Evolutionary conservation across 2,888 invertebrate genomes (phyloP).

Genomic region (Acrobasis repandana): DNA sequence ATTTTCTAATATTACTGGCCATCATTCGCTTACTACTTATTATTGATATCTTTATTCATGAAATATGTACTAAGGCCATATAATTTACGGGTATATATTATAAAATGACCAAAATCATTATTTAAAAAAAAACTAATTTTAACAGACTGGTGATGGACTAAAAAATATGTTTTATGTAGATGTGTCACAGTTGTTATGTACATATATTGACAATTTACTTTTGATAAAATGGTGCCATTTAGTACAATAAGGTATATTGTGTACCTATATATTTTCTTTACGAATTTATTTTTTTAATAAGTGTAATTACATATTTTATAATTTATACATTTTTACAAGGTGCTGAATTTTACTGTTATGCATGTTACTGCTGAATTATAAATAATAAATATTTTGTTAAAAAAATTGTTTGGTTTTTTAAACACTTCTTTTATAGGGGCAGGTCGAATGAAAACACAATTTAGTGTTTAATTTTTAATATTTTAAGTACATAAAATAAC

Average conservation of each 20-base stretch:
- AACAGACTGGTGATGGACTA: background rate
- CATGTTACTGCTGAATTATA: background rate
- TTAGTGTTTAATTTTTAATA: slow-evolving; percentile 79
- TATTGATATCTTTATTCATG: background rate
- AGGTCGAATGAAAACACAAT: slow-evolving; percentile 29
- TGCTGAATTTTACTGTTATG: background rate
- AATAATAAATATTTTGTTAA: slow-evolving; percentile 1
- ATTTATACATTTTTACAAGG: background rate
- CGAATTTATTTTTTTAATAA: background rate
- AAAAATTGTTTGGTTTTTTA: background rate
- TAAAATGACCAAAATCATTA: too few relatives aligned
- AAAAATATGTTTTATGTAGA: background rate
- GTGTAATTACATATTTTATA: slow-evolving; percentile 15
- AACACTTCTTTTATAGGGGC: too few relatives aligned
- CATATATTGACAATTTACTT: background rate
- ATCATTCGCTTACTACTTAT: background rate
- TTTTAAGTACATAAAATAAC: slow-evolving; percentile 83
- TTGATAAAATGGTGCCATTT: background rate
- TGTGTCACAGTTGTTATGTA: too few relatives aligned
- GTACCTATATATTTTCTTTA: background rate
- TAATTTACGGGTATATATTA: background rate
- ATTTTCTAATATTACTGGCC: slow-evolving; percentile 77
- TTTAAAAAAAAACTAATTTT: too few relatives aligned
- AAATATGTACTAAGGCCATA: background rate
- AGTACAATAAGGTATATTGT: too few relatives aligned